These are phyloP conservation scores for Cataglyphis altisquamis DNA, from an alignment of 2,888 invertebrate species.

Conservation along the genomic window DNA sequence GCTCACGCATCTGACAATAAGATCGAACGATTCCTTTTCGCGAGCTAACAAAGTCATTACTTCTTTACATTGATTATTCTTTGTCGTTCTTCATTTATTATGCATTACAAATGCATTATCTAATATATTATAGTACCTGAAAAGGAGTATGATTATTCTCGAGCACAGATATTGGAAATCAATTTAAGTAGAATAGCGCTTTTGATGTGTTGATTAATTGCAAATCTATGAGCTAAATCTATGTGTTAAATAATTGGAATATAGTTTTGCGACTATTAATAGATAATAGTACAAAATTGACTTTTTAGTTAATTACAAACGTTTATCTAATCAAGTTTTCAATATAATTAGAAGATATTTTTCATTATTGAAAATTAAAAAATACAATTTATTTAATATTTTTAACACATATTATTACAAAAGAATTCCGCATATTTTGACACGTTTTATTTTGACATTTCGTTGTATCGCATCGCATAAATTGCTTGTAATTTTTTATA, in stretches of 20 bases:
- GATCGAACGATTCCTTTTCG: slow-evolving; percentile 45
- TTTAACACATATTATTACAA: background rate
- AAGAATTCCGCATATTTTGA: background rate
- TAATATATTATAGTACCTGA: background rate
- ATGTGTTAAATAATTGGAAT: background rate
- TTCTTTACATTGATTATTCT: slow-evolving; percentile 33
- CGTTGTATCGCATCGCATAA: background rate
- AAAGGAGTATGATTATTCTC: background rate
- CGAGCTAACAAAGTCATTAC: slow-evolving; percentile 42
- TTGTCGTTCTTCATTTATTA: slow-evolving; percentile 48
- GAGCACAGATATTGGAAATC: slow-evolving; percentile 2
- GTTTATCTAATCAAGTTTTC: background rate
- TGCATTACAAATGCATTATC: background rate
- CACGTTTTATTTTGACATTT: background rate
- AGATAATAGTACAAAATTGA: background rate
- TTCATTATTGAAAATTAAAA: background rate
- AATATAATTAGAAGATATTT: background rate
- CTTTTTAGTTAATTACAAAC: background rate
- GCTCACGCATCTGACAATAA: slow-evolving; percentile 18
- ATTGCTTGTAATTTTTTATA: background rate
- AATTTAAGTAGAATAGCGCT: background rate
- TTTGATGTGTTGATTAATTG: slow-evolving; percentile 10
- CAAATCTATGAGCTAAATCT: background rate
- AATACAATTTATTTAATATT: background rate
- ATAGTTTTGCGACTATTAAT: background rate